Percentiles rank a stretch among this genome's conserved stretches.
These are phyloP conservation scores for Leptestheria dahalacensis DNA, from an alignment of 1,140 invertebrate genomes.

Conservation along the genomic window DNA sequence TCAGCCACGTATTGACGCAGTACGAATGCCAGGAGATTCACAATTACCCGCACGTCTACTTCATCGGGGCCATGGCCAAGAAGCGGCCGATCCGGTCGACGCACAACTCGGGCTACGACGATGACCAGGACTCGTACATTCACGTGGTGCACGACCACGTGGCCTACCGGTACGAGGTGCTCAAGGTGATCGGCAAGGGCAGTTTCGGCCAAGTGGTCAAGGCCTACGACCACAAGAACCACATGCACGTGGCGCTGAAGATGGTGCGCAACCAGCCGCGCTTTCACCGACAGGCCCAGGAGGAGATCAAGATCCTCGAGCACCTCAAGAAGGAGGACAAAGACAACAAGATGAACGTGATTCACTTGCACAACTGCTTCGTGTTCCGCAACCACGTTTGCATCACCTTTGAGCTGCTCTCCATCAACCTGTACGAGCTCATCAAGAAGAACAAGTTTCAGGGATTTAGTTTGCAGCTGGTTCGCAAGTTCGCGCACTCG, in stretches of 20 bases:
- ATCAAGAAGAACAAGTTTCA: slow-evolving; percentile 99
- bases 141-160: slow-evolving; percentile 97
- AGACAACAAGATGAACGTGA: slow-evolving; percentile 96
- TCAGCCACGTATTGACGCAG: slow-evolving; percentile 80
- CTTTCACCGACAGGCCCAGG: slow-evolving; percentile 97
- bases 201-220: slow-evolving; percentile 93
- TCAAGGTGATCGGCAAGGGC: slow-evolving; percentile 95
- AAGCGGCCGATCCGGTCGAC: slow-evolving; percentile 74
- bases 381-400: slow-evolving; percentile 98
- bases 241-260: slow-evolving; percentile 88
- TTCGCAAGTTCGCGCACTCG: slow-evolving; percentile 96
- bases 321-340: slow-evolving; percentile 92
- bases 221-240: slow-evolving; percentile 91
- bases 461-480: slow-evolving; percentile 88
- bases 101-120: slow-evolving; percentile 85
- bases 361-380: slow-evolving; percentile 98
- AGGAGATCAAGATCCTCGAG: slow-evolving; percentile 94
- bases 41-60: slow-evolving; percentile 83
- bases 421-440: slow-evolving; percentile 96
- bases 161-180: slow-evolving; percentile 90
- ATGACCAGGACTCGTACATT: slow-evolving; percentile 94
- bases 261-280: slow-evolving; percentile 97
- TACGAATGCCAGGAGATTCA: slow-evolving; percentile 93
- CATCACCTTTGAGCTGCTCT: slow-evolving; percentile 97
- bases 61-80: slow-evolving; percentile 89